Base-by-base conservation (phyloP, 2,888 invertebrate species). In the Linnaemya tessellans region DNA sequence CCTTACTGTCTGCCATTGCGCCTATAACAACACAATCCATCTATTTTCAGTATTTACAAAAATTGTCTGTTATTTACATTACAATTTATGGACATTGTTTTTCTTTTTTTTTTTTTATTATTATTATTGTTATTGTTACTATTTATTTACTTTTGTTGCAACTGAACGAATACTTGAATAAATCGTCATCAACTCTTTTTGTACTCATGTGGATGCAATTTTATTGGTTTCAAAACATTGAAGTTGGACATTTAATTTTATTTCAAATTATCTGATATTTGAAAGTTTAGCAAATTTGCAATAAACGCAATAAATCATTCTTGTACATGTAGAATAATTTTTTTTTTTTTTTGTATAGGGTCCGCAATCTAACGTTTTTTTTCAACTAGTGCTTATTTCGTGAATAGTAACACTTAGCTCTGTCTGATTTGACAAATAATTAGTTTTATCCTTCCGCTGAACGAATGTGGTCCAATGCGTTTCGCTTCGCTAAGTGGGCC, bases 151-250 rank as follows among this genome's bases (percentile, higher is more conserved):
- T 2, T 56, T 22, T 54, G 20, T 49, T 22, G 13, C 9, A 41
- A 13, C 20, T 43, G n/a, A 74, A 41, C 18, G 35, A 22, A 20
- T 54, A 41, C 18, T 46, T 4, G 22, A 3, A 43, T 46, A 43
- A 65, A 56, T 56, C 30, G 5, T 38, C 38, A 35, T 38, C 38
- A 38, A 38, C 38, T 41, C 41, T 49, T 74, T 56, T 65, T 22
- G 30, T 49, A 10, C 35, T 77, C 67, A 38, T 58, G 46, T 67
- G 35, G 11, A 54, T 49, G 18, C 64, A 56, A 58, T 54, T 56
- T 65, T 35, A 62, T 70, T 70, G 70, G 30, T 79, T 70, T 79
- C 43, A 30, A 20, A 70, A 35, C 30, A 62, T 51, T 79, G 62
- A 54, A 70, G 51, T 54, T 43, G 38, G 38, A 13, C 43, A 51